These are phyloP conservation scores for Apostichopus japonicus DNA, from an alignment of 35 echinoderm and acorn worm species.

Conservation along the genomic window DNA sequence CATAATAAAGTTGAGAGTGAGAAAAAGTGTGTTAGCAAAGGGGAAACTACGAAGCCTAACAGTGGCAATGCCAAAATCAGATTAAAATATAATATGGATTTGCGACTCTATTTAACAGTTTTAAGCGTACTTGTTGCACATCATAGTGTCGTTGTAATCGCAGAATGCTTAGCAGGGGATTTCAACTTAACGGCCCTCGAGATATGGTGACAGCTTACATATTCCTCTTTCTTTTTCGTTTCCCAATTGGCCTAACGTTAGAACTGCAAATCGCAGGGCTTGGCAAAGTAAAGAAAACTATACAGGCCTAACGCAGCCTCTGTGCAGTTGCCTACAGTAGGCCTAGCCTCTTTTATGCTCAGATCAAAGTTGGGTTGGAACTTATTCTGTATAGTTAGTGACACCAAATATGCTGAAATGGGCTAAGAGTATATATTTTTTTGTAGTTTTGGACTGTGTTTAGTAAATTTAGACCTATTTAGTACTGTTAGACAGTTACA, in stretches of 20 bases:
- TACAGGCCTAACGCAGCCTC: no score
- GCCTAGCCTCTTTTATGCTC: background rate
- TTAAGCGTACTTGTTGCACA: background rate
- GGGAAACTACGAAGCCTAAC: background rate
- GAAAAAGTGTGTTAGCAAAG: background rate
- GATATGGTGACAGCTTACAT: background rate
- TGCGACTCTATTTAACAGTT: background rate
- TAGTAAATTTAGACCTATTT: no score
- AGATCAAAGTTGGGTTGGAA: background rate
- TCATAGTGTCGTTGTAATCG: background rate
- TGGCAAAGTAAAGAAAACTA: no score
- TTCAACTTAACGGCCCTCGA: background rate
- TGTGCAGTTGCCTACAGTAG: no score
- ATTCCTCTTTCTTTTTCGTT: background rate
- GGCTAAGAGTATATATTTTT: no score
- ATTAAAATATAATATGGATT: background rate
- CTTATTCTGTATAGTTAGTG: background rate
- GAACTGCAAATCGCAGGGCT: no score
- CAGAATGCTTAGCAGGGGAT: conserved; percentile 8
- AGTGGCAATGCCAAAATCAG: no score
- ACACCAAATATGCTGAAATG: no score
- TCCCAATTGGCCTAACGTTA: background rate
- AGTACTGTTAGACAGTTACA: no score
- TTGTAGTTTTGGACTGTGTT: no score
- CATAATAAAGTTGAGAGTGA: no score